A percentile compares a stretch with the other conserved stretches of the same genome.
These are phyloP conservation scores for Drosophila formosana DNA, from an alignment of 2,888 invertebrate species.

Conservation along the genomic window DNA sequence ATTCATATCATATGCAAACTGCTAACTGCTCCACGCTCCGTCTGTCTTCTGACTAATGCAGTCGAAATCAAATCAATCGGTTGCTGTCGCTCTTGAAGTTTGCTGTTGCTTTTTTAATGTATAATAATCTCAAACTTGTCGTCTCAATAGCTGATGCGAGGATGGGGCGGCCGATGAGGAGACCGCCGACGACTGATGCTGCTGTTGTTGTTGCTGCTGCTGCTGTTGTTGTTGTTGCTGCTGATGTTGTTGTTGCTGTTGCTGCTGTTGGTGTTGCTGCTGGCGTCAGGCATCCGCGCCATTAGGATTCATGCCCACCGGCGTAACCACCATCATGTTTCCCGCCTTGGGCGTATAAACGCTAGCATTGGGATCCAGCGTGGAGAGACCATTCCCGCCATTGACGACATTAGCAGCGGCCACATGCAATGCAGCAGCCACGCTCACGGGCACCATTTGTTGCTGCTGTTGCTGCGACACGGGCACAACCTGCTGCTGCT, in stretches of 20 bases:
- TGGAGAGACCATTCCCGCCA: slow-evolving; percentile 81
- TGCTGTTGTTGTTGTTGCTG: slow-evolving; percentile 50
- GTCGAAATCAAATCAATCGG: slow-evolving; percentile 43
- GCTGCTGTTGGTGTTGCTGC: slow-evolving; percentile 58
- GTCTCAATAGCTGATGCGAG: slow-evolving; percentile 78
- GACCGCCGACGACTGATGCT: slow-evolving; percentile 36
- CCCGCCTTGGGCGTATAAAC: slow-evolving; percentile 94
- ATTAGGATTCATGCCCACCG: slow-evolving; percentile 75
- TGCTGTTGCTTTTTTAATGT: slow-evolving; percentile 65
- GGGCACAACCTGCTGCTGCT: slow-evolving; percentile 50
- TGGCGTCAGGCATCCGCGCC: slow-evolving; percentile 80
- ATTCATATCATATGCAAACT: slow-evolving; percentile 68
- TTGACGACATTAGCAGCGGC: slow-evolving; percentile 56
- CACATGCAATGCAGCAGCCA: slow-evolving; percentile 75
- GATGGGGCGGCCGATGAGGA: slow-evolving; percentile 53
- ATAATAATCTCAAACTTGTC: slow-evolving; percentile 85
- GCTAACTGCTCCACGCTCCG: slow-evolving; percentile 22
- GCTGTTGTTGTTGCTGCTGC: slow-evolving; percentile 41
- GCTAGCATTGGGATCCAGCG: slow-evolving; percentile 95
- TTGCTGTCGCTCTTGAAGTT: slow-evolving; percentile 37
- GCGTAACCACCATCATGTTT: slow-evolving; percentile 80
- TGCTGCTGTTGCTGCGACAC: slow-evolving; percentile 69
- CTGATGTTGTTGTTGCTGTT: slow-evolving; percentile 32
- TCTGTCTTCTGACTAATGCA: slow-evolving; percentile 39
- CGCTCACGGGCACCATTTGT: slow-evolving; percentile 77